These are phyloP conservation scores for Argyra leucocephala DNA, from an alignment of 2,888 invertebrate genomes.

Conservation along the genomic window DNA sequence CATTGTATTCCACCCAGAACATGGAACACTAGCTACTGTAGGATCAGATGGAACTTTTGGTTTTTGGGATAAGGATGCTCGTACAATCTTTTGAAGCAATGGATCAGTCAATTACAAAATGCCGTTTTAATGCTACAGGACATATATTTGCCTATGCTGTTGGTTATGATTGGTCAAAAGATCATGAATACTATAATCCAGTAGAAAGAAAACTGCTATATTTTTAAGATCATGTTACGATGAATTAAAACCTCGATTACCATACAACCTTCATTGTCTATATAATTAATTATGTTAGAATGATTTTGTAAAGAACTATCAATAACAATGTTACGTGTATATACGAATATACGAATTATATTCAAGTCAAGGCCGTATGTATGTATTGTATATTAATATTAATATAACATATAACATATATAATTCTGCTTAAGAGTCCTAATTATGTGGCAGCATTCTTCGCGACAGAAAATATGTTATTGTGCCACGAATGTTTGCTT, in stretches of 20 bases:
- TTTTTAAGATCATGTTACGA: constrained; percentile 91
- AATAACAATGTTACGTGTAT: too few species aligned
- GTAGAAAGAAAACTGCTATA: constrained; percentile 88
- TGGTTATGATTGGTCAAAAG: constrained; percentile 97
- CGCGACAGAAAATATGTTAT: too few species aligned
- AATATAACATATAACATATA: too few species aligned
- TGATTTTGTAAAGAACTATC: too few species aligned
- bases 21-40: constrained; percentile 93
- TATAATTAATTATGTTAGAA: too few species aligned
- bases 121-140: constrained; percentile 90
- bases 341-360: too few species aligned
- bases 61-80: constrained; percentile 99
- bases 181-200: constrained; percentile 60
- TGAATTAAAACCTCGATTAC: constrained; percentile 76
- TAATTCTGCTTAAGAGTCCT: too few species aligned
- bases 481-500: too few species aligned
- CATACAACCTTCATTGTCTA: too few species aligned
- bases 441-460: too few species aligned
- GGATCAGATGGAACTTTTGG: constrained; percentile 96
- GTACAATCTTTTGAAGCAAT: constrained; percentile 89
- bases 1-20: constrained; percentile 92
- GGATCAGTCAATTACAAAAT: constrained; percentile 87
- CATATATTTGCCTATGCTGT: constrained; percentile 96
- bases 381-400: too few species aligned
- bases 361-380: too few species aligned